Conservation (phyloP, 2,888 invertebrate genomes). For the Phaonia tiefii region DNA sequence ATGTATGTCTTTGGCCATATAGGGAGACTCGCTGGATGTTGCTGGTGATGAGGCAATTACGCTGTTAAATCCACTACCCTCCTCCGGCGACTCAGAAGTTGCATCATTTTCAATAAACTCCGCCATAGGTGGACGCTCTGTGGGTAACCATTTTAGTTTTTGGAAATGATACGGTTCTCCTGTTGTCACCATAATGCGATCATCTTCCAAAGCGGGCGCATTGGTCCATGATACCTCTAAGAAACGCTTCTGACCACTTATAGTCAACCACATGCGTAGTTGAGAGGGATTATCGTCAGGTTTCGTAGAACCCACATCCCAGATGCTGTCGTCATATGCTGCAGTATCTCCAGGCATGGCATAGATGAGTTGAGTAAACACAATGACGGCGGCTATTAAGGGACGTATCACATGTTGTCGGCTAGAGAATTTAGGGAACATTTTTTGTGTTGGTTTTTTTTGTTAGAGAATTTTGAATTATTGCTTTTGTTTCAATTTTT, state of each 20-base stretch:
- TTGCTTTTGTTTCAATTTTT: not conserved
- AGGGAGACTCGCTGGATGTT: slow-evolving; percentile 66
- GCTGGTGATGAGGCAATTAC: slow-evolving; percentile 63
- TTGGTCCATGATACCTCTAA: slow-evolving; percentile 79
- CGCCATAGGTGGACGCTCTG: slow-evolving; percentile 71
- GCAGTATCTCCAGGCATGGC: slow-evolving; percentile 27
- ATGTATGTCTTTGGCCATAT: slow-evolving; percentile 56
- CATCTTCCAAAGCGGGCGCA: slow-evolving; percentile 73
- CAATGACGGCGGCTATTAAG: slow-evolving; percentile 41
- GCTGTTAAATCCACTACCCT: slow-evolving; percentile 50
- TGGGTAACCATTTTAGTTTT: slow-evolving; percentile 68
- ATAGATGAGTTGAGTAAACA: slow-evolving; percentile 47
- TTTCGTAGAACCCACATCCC: slow-evolving; percentile 62
- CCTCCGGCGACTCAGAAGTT: slow-evolving; percentile 27
- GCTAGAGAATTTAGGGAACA: slow-evolving; percentile 39
- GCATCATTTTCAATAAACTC: slow-evolving; percentile 69
- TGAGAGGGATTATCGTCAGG: slow-evolving; percentile 58
- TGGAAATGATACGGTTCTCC: slow-evolving; percentile 76
- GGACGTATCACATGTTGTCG: slow-evolving; percentile 43
- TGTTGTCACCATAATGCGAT: slow-evolving; percentile 76
- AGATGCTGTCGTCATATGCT: slow-evolving; percentile 43
- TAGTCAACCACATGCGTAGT: slow-evolving; percentile 76
- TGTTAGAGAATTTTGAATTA: not conserved
- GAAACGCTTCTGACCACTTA: slow-evolving; percentile 77
- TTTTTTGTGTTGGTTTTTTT: slow-evolving; percentile 32